Conservation (phyloP, 2,888 invertebrate genomes). For the Lymantria dispar region DNA sequence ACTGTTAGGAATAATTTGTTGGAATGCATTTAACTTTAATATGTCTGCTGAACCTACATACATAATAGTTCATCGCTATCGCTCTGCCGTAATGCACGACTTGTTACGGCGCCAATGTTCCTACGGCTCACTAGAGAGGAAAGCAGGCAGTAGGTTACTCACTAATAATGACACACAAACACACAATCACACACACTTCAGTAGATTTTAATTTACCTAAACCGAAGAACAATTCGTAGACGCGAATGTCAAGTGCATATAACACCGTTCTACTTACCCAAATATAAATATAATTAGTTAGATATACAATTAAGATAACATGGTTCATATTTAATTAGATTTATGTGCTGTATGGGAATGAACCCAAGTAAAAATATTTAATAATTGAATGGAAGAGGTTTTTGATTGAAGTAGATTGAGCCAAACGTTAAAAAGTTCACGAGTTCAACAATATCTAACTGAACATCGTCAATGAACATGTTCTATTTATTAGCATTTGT, state of each 20-base stretch:
- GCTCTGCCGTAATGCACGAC: no score
- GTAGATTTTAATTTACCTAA: neutral
- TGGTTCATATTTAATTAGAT: conserved; percentile 19
- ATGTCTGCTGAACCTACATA: no score
- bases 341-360: conserved; percentile 24
- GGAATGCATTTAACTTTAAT: no score
- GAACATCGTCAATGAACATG: conserved; percentile 5
- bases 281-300: conserved; percentile 11
- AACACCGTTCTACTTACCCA: conserved; percentile 7
- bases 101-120: conserved; percentile 29
- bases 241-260: conserved; percentile 14
- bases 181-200: conserved; percentile 28
- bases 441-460: conserved; percentile 24
- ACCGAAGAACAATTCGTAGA: conserved; percentile 20
- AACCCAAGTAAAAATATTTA: conserved; percentile 12
- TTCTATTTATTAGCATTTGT: neutral
- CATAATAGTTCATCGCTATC: no score
- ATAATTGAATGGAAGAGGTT: conserved; percentile 28
- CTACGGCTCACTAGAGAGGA: conserved; percentile 15
- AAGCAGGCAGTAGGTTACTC: conserved; percentile 25
- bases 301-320: conserved; percentile 10
- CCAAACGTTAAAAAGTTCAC: conserved; percentile 22
- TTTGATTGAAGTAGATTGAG: conserved; percentile 13
- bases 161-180: conserved; percentile 10
- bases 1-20: no score